These are phyloP conservation scores for Tetrax tetrax DNA, from an alignment of 2,113 vertebrate species.

Conservation along the genomic window DNA sequence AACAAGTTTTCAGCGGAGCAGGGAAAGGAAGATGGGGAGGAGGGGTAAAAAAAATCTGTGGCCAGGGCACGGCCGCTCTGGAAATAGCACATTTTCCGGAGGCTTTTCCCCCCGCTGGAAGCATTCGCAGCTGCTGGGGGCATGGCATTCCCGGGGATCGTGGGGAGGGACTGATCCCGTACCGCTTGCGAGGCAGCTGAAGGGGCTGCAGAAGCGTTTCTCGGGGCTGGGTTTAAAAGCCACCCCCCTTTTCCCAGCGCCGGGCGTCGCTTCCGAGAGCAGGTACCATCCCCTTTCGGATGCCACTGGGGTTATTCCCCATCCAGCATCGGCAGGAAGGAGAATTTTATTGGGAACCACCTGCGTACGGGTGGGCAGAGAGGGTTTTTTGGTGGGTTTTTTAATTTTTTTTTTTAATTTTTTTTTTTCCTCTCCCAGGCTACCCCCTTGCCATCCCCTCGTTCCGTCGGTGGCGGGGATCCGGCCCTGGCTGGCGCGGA, in stretches of 20 bases:
- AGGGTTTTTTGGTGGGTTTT: neutral
- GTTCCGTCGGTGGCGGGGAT: neutral
- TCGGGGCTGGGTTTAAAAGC: neutral
- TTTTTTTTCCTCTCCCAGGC: neutral
- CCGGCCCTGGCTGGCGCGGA: neutral
- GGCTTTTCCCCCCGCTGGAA: neutral
- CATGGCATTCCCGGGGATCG: neutral
- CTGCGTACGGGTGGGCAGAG: neutral
- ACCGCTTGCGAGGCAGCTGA: neutral
- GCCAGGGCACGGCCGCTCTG: neutral
- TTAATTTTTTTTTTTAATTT: too few species aligned
- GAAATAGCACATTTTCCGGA: conserved; percentile 51
- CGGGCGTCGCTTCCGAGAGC: neutral
- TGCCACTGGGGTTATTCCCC: neutral
- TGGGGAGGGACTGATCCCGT: neutral
- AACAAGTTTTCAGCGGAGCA: neutral
- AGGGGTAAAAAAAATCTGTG: neutral
- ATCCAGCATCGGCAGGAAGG: neutral
- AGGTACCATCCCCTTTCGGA: neutral
- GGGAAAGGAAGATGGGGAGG: conserved; percentile 11
- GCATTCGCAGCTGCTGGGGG: conserved; percentile 52
- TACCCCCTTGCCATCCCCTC: neutral
- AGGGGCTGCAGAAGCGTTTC: neutral
- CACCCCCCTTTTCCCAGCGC: accelerated
- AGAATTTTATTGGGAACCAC: neutral